Base-by-base conservation (phyloP, 30 jellyfish, hydroid and myxozoan genomes). In the Aurelia sp. region DNA sequence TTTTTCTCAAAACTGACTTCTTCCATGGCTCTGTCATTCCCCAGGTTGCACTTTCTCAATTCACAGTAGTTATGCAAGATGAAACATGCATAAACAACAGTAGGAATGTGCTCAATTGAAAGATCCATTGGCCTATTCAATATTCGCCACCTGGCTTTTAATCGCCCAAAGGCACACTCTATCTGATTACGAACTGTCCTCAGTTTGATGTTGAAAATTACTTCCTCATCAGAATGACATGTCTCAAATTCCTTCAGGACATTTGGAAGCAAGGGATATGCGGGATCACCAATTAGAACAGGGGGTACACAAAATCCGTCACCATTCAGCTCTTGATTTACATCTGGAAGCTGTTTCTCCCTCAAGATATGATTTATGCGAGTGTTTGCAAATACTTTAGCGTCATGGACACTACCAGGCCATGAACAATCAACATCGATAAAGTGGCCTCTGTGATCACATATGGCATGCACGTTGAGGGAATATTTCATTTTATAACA, bases 391-490 rank as follows among this genome's bases (percentile, higher is more conserved):
- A 76, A 78, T 6, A 52, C 35, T 53, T 66, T 77, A 23, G 86
- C 93, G 69, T 88, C 94, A 73, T 88, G 97, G 48, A 81, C 94
- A 71, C 97, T 72, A 18, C 95, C 97, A n/a, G n/a, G n/a, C n/a
- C n/a, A n/a, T n/a, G n/a, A n/a, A n/a, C n/a, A n/a, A n/a, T n/a
- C n/a, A n/a, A 88, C 89, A 76, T 73, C 87, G 13, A 78, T 27
- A 50, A 89, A 89, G 21, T 41, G 5, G 8, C 96, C 96, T 20
- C 83, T 73, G 20, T 71, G 68, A 51, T 82, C 91, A 69, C 92
- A 81, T 21, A 89, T 78, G 3, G 91, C 96, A 57, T 72, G 96
- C 40, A 92, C 92, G 73, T 81, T 89, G 13, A 89, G 57, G 62
- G n/a, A n/a, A n/a, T n/a, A n/a, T n/a, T n/a, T n/a, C n/a, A n/a